Percentiles rank a stretch among this genome's conserved stretches.
These are phyloP conservation scores for Schrankia costaestrigalis DNA, from an alignment of 2,888 invertebrate species.

Conservation along the genomic window DNA sequence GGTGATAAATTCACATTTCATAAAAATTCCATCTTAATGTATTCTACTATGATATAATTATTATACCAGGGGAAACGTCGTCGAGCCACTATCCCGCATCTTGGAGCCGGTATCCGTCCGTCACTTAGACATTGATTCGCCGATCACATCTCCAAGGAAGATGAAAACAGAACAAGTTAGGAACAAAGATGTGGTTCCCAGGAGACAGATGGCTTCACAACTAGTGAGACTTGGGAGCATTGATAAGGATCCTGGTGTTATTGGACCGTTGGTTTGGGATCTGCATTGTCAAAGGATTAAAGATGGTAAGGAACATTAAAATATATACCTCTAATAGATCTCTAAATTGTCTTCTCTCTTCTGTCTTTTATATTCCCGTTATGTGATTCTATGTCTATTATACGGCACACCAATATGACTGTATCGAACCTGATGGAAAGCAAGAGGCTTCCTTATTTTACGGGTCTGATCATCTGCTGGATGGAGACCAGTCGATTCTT, in stretches of 20 bases:
- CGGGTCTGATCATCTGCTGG: too few relatives aligned
- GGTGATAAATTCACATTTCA: too few relatives aligned
- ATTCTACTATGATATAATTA: background rate
- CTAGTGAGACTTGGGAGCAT: conserved; percentile 86
- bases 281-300: conserved; percentile 86
- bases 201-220: conserved; percentile 71
- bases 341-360: too few relatives aligned
- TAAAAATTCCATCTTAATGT: too few relatives aligned
- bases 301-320: conserved; percentile 56
- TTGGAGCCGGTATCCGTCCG: conserved; percentile 89
- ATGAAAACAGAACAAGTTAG: conserved; percentile 22
- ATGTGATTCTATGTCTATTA: too few relatives aligned
- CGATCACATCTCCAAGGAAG: conserved; percentile 47
- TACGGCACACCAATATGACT: too few relatives aligned
- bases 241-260: conserved; percentile 89
- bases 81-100: conserved; percentile 89
- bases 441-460: too few relatives aligned
- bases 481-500: too few relatives aligned
- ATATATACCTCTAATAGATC: too few relatives aligned
- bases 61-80: conserved; percentile 82
- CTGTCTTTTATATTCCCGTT: too few relatives aligned
- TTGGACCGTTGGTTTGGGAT: conserved; percentile 92
- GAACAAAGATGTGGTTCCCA: conserved; percentile 51
- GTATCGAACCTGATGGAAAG: too few relatives aligned
- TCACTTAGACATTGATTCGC: conserved; percentile 82